Evolutionary conservation across 2,797 vertebrate species (phyloP), one percentile per base, ranked within the genome.

Genomic region (Amblyraja radiata): DNA sequence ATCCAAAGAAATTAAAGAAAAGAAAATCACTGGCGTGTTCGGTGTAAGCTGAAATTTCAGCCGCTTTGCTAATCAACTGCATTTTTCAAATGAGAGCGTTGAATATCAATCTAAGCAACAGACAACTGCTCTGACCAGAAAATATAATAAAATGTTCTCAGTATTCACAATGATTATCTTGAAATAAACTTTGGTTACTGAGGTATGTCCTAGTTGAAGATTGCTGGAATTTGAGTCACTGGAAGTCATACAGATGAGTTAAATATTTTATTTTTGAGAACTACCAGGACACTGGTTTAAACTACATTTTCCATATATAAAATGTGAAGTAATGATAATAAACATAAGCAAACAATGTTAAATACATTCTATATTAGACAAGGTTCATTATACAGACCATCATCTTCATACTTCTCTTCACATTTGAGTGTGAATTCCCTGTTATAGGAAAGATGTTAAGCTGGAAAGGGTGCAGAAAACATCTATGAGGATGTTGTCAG

Each of bases 1-100:
- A 54, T 92, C 68, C 90, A 92, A 92, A 92, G 36, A 92, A 92
- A 92, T 92, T 76, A 88, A 65, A 88, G 84, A 68, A 18, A 86
- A 83, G n/a, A 78, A 88, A 36, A n/a, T 61, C 32, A 10, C 63
- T 88, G 63, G 84, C 63, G 65, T 88, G 84, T 88, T 68, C 63
- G 21, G 63, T 88, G 21, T n/a, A 88, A 88, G 63, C n/a, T 68
- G 63, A 88, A 65, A 88, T 68, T 65, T 21, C 61, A 36, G 65
- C 61, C 16, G 16, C 84, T 68, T 88, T 32, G 65, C 61, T 88
- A 88, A 88, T 88, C n/a, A 88, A 68, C 84, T 32, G 61, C 18
- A 88, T 88, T 88, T 68, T 88, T 68, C 84, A 88, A 88, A 88
- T 36, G 63, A 65, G 63, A 63, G 21, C 84, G 68, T 18, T 88